A percentile compares a stretch with the other conserved stretches of the same genome.
phyloP scores from a whole-genome alignment of 2,113 vertebrate species.

The Cynopterus brachyotis region DNA sequence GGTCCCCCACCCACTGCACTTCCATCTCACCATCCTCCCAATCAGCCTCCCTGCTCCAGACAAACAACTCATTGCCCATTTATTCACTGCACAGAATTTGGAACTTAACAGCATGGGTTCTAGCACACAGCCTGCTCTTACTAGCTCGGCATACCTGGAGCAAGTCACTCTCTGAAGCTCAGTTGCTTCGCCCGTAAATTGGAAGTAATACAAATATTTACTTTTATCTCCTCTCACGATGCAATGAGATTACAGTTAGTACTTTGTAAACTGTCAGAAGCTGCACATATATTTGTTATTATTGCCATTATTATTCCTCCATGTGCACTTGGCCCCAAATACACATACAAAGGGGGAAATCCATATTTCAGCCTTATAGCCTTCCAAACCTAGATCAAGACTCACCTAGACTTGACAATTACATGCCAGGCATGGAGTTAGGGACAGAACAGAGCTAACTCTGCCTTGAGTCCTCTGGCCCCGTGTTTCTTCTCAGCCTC shows the following conservation, averaged over 20 bases:
- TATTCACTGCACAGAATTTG: not conserved
- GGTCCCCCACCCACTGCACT: not conserved
- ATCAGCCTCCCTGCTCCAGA: not conserved
- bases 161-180: not conserved
- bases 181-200: not conserved
- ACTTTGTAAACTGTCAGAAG: not conserved
- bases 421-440: not conserved
- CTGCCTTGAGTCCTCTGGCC: not conserved
- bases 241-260: not conserved
- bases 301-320: not conserved
- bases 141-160: not conserved
- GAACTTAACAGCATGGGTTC: not conserved
- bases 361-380: not conserved
- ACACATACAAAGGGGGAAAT: not conserved
- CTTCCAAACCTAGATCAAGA: not conserved
- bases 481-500: not conserved
- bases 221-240: not conserved
- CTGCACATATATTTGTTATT: too few species aligned
- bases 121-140: not conserved
- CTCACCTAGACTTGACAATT: not conserved
- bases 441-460: not conserved
- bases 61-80: not conserved
- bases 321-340: fast-evolving
- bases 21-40: not conserved
- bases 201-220: not conserved